Evolutionary conservation across 2,797 vertebrate genomes (phyloP).

Genomic region (Poecile montanus): DNA sequence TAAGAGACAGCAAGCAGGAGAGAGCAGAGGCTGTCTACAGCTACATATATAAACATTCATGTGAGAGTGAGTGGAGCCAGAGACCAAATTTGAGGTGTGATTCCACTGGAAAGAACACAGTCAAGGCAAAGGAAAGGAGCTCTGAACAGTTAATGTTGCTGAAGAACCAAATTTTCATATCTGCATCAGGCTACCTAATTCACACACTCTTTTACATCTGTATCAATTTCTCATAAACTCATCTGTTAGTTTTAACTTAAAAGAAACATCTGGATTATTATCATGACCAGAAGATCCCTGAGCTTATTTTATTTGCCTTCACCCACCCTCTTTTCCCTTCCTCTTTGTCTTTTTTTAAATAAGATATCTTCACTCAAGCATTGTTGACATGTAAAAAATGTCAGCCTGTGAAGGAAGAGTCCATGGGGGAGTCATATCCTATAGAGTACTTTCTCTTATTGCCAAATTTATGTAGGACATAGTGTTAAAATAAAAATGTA

Average conservation of each 20-base stretch:
- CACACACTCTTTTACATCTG: not conserved
- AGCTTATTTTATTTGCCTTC: not conserved
- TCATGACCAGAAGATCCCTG: not conserved
- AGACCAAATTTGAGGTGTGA: not conserved
- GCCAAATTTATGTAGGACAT: constrained; percentile 33
- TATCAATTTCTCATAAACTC: not conserved
- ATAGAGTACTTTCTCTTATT: constrained; percentile 29
- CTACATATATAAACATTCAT: not conserved
- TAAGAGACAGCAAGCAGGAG: accelerated
- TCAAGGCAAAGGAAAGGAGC: not conserved
- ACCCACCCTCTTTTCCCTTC: not conserved
- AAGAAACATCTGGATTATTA: not conserved
- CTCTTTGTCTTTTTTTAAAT: not conserved
- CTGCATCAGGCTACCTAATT: not conserved
- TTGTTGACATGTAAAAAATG: constrained; percentile 11
- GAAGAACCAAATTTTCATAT: not conserved
- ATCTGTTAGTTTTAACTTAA: not conserved
- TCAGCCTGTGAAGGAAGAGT: not conserved
- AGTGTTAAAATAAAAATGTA: constrained; percentile 42
- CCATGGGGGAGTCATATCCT: not conserved
- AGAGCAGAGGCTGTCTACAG: not conserved
- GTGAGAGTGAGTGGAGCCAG: not conserved
- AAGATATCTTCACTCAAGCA: not conserved
- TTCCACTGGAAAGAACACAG: not conserved
- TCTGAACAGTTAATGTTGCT: not conserved